phyloP scores from a whole-genome alignment of 35 echinoderm and acorn worm genomes.

The Lytechinus pictus region DNA sequence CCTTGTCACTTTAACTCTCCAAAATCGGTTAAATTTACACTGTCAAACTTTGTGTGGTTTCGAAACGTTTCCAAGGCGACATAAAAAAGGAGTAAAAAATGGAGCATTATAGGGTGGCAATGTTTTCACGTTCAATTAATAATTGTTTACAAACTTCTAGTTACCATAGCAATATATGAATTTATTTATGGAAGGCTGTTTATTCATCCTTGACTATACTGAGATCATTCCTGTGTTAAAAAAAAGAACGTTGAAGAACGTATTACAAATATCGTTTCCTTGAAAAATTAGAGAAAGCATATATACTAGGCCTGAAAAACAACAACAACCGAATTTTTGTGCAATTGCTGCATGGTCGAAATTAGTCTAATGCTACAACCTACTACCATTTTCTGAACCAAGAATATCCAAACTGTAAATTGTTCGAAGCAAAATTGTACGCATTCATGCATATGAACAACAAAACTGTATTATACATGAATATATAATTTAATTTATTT shows the following conservation, averaged over 20 bases:
- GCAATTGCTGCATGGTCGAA: no score
- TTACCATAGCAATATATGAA: not conserved
- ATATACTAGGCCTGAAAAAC: no score
- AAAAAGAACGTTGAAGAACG: not conserved
- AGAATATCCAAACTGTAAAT: no score
- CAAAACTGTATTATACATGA: no score
- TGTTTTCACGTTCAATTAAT: not conserved
- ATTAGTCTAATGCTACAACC: no score
- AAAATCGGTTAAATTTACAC: not conserved
- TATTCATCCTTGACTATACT: not conserved
- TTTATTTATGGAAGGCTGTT: not conserved
- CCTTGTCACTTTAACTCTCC: not conserved
- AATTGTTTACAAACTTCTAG: not conserved
- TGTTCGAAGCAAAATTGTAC: no score
- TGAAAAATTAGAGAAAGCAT: no score
- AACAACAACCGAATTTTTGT: no score
- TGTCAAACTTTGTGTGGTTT: not conserved
- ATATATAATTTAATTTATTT: no score
- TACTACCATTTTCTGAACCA: no score
- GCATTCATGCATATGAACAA: no score
- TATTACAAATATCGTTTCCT: no score
- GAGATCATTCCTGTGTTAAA: not conserved
- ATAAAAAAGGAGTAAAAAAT: not conserved
- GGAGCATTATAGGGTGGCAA: not conserved
- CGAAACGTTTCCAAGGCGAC: not conserved